Base-by-base conservation (phyloP, 2,888 invertebrate genomes). In the Teleogryllus oceanicus region DNA sequence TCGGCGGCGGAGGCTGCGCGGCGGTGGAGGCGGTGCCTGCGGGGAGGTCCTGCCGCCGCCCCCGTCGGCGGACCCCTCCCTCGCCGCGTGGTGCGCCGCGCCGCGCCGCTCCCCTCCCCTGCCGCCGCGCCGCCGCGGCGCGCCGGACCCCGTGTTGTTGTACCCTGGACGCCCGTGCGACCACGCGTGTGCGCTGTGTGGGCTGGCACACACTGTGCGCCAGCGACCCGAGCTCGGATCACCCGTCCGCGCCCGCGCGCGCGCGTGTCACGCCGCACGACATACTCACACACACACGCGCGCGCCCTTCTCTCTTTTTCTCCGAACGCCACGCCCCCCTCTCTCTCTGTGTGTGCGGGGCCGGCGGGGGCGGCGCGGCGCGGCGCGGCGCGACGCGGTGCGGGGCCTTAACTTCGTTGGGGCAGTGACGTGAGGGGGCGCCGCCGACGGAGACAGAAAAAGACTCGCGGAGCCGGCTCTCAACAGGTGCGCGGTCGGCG, bases 91-190 rank as follows among this genome's bases (percentile, higher is more conserved):
- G 74, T 86, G 87, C 86, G 87, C 87, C 88, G 87, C 88, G 87
- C 89, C 89, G 89, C 88, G 87, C 87, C 79, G 87, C 87, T 80
- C 77, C 77, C 62, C 78, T 24, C 79, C 77, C 62, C 75, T 18
- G 20, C n/a, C 50, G 75, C 74, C 50, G 80, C 82, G 51, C 49
- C 78, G 51, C 81, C 79, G 78, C 81, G 78, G 78, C 82, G 81
- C 82, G 76, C 81, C 80, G 51, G 76, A 80, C 20, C 62, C 74
- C 50, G 50, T 80, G 76, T 37, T 37, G 76, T 76, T 76, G 21
- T 76, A 76, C 76, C 37, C 16, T 24, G 24, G 21, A 24, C 37
- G 76, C 21, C 21, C 37, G 77, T 20, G 49, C 49, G n/a, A 50
- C 77, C 18, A 24, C 77, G 50, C 50, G 77, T 49, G 76, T 18